Evolutionary conservation across 1,140 invertebrate genomes (phyloP).

Genomic region (Achroia grisella): DNA sequence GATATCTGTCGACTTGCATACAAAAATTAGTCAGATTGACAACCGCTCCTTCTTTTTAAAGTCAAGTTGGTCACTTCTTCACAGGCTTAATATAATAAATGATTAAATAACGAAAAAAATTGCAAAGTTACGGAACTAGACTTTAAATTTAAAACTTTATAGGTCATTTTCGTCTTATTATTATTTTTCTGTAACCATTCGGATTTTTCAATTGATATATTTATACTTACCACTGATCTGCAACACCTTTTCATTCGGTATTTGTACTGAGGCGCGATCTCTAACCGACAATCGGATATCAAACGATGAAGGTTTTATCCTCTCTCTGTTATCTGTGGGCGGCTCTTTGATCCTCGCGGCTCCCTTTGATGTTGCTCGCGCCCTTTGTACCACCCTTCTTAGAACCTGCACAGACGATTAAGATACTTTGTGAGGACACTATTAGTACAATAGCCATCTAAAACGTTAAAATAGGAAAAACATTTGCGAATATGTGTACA

Average conservation of each 20-base stretch:
- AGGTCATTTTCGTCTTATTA: too few species aligned
- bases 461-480: background rate
- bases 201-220: too few species aligned
- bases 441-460: slow-evolving; percentile 11
- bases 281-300: slow-evolving; percentile 54
- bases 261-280: slow-evolving; percentile 29
- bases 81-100: too few species aligned
- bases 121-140: too few species aligned
- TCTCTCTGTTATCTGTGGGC: slow-evolving; percentile 30
- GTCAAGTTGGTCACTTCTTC: too few species aligned
- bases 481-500: too few species aligned
- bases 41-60: too few species aligned
- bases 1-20: too few species aligned
- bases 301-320: slow-evolving; percentile 44
- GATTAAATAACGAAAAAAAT: too few species aligned
- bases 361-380: slow-evolving; percentile 35
- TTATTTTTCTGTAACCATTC: too few species aligned
- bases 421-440: slow-evolving; percentile 35
- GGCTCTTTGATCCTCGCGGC: slow-evolving; percentile 40
- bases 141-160: too few species aligned
- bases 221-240: slow-evolving; percentile 12
- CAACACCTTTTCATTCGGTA: slow-evolving; percentile 32
- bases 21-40: too few species aligned
- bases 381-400: slow-evolving; percentile 21
- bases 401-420: slow-evolving; percentile 45